phyloP scores from a whole-genome alignment of 2,797 vertebrate species.

The Amphiprion clarkii region DNA sequence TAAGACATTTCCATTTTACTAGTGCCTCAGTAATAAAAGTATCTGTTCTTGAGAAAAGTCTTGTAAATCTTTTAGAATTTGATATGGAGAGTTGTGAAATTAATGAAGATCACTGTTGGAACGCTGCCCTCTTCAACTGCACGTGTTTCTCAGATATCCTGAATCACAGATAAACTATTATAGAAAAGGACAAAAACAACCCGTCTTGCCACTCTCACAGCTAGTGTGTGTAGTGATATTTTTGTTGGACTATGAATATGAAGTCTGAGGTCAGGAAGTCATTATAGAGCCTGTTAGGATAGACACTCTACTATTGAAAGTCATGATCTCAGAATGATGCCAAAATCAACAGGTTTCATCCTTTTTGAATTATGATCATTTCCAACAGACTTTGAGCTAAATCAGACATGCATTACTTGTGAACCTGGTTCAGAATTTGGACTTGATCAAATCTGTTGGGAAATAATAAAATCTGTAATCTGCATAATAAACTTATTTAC shows the following conservation, averaged over 20 bases:
- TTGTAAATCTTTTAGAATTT: constrained; percentile 16
- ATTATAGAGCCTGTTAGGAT: not conserved
- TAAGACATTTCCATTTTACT: constrained; percentile 41
- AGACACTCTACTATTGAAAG: not conserved
- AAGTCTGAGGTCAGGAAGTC: not conserved
- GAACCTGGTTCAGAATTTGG: not conserved
- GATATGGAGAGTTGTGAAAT: constrained; percentile 14
- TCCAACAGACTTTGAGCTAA: not conserved
- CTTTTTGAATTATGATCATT: not conserved
- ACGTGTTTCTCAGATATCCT: constrained; percentile 20
- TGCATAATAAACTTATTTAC: no score
- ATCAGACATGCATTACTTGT: not conserved
- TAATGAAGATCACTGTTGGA: not conserved
- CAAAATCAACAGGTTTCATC: not conserved
- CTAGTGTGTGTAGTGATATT: not conserved
- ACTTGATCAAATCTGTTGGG: not conserved
- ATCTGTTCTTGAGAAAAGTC: constrained; percentile 16
- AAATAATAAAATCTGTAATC: not conserved
- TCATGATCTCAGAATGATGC: not conserved
- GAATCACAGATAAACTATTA: constrained; percentile 4
- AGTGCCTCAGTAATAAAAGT: not conserved
- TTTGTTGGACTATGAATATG: not conserved
- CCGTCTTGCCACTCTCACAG: not conserved
- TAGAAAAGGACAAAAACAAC: not conserved
- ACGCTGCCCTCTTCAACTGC: not conserved